Evolutionary conservation across 2,888 invertebrate species (phyloP).

Genomic region (Tenthredo scrophulariae): DNA sequence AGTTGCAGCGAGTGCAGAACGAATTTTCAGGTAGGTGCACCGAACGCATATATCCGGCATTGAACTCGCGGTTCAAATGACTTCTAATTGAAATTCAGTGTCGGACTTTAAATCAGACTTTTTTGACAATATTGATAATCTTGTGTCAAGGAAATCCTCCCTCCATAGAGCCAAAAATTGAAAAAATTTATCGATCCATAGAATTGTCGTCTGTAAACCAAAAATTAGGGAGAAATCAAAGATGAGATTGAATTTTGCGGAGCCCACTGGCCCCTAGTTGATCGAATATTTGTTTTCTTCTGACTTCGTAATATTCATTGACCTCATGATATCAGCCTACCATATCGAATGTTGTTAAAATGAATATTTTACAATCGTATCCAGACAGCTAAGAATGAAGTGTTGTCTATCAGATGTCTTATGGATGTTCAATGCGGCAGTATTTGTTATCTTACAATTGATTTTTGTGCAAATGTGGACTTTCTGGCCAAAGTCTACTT

Average conservation of each 20-base stretch:
- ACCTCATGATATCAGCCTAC: not conserved
- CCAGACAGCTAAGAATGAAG: too few relatives aligned
- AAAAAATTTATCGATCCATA: not conserved
- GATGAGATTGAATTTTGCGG: not conserved
- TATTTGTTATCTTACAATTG: too few relatives aligned
- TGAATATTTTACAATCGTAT: not conserved
- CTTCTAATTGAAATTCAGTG: not conserved
- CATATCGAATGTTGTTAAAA: not conserved
- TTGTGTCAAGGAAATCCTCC: not conserved
- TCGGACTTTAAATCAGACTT: not conserved
- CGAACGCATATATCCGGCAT: not conserved
- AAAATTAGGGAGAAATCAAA: not conserved
- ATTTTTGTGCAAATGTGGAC: too few relatives aligned
- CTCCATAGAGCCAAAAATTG: not conserved
- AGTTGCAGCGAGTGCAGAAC: not conserved
- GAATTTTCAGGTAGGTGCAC: not conserved
- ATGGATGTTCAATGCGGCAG: too few relatives aligned
- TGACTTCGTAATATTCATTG: not conserved
- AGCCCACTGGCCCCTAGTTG: not conserved
- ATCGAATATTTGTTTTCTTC: not conserved
- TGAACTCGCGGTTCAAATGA: not conserved
- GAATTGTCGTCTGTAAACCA: not conserved
- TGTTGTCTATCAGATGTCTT: too few relatives aligned
- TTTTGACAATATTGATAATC: not conserved
- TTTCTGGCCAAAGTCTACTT: too few relatives aligned